Percentiles rank a stretch among this genome's conserved stretches.
Conservation (phyloP, 2,113 vertebrate genomes). For the Esox niger region DNA sequence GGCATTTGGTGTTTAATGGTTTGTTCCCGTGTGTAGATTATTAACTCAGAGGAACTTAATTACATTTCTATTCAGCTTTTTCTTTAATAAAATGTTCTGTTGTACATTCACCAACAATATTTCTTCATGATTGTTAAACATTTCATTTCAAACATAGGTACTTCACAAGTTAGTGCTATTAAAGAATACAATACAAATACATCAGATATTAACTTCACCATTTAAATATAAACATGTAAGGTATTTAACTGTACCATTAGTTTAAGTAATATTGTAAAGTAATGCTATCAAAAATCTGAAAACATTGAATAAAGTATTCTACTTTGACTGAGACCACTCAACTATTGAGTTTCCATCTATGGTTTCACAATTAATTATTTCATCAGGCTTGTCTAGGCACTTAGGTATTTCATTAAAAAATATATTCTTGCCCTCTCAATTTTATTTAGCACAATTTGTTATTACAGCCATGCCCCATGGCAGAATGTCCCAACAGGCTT, state of each 20-base stretch:
- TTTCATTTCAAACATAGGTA: slow-evolving; percentile 13
- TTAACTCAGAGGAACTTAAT: not conserved
- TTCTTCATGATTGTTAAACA: slow-evolving; percentile 12
- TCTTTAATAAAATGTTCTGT: not conserved
- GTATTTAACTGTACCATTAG: too few species aligned
- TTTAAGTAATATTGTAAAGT: not conserved
- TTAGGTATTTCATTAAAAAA: not conserved
- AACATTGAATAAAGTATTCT: not conserved
- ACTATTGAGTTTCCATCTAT: not conserved
- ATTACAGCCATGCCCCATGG: too few species aligned
- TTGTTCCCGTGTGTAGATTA: too few species aligned
- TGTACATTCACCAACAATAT: not conserved
- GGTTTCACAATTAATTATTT: not conserved
- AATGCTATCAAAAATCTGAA: not conserved
- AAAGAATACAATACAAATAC: not conserved
- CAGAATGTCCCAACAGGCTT: too few species aligned
- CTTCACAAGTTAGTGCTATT: not conserved
- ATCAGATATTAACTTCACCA: not conserved
- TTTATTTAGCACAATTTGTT: too few species aligned
- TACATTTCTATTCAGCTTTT: not conserved
- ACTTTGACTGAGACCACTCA: not conserved
- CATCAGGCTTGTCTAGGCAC: not conserved
- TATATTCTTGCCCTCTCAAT: too few species aligned
- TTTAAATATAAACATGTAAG: too few species aligned
- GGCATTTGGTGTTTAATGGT: too few species aligned